Evolutionary conservation across 2,888 invertebrate species (phyloP).

Genomic region (Protophormia terraenovae): DNA sequence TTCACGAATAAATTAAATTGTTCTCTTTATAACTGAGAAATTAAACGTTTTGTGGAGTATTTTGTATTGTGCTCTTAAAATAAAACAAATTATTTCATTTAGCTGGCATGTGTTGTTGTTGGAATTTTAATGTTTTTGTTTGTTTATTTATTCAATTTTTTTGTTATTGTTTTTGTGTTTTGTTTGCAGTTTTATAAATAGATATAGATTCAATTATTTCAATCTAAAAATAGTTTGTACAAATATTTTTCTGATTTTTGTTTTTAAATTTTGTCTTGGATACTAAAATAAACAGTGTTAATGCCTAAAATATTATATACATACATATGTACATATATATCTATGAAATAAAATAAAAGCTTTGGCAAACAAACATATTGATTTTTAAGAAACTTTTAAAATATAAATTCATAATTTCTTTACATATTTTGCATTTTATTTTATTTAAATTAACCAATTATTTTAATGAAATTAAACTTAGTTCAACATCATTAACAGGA

Average conservation of each 20-base stretch:
- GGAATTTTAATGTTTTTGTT: conserved; percentile 12
- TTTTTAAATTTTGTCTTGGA: background rate
- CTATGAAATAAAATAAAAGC: no score
- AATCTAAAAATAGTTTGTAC: conserved; percentile 34
- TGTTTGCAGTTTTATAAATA: conserved; percentile 35
- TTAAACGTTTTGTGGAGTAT: background rate
- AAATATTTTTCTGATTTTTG: conserved; percentile 19
- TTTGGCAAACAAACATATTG: no score
- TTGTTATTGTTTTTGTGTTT: background rate
- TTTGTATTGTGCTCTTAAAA: background rate
- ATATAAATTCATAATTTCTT: background rate
- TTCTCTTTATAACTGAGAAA: background rate
- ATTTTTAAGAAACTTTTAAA: no score
- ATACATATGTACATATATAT: no score
- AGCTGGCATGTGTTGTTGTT: background rate
- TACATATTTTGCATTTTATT: background rate
- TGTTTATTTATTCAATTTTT: background rate
- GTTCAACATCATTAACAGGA: background rate
- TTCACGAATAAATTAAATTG: background rate
- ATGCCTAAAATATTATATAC: no score
- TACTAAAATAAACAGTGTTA: background rate
- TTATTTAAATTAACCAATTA: background rate
- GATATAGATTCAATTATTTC: conserved; percentile 37
- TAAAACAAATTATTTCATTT: background rate
- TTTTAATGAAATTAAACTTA: background rate